Conservation (phyloP, 2,113 vertebrate species). For the Grammomys dolichurus region DNA sequence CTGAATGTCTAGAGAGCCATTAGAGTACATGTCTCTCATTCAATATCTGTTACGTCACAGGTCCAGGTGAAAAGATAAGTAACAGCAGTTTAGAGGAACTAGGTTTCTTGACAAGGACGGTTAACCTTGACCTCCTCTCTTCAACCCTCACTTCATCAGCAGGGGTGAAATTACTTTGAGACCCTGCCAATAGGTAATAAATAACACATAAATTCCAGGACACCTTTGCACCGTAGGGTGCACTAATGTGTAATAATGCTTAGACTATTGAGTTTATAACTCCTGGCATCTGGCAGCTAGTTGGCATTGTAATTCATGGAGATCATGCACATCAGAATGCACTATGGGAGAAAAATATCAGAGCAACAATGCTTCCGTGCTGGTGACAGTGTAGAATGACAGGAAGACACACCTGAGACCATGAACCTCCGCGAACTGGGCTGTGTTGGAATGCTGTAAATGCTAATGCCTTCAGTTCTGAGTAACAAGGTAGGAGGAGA, state of each 20-base stretch:
- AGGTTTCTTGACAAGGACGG: conserved; percentile 53
- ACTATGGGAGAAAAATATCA: conserved; percentile 45
- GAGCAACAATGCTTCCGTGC: background rate
- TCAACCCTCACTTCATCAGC: conserved; percentile 77
- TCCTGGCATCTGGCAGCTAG: conserved; percentile 85
- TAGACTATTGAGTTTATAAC: conserved; percentile 82
- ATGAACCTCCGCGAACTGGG: background rate
- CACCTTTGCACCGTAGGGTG: conserved; percentile 73
- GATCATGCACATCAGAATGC: conserved; percentile 70
- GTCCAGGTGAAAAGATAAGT: conserved; percentile 38
- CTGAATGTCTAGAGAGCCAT: background rate
- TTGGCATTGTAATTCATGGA: conserved; percentile 81
- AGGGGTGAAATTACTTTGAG: conserved; percentile 80
- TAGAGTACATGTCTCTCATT: background rate
- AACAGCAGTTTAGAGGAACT: conserved; percentile 43
- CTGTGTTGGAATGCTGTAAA: background rate
- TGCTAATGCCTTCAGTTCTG: conserved; percentile 54
- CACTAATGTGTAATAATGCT: conserved; percentile 86
- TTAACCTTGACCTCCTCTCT: conserved; percentile 70
- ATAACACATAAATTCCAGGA: conserved; percentile 84
- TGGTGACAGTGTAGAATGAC: background rate
- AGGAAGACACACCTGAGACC: conserved; percentile 59
- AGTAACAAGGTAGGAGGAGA: conserved; percentile 40
- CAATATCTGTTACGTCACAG: background rate
- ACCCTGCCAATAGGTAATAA: conserved; percentile 80